Conservation (phyloP, 2,797 vertebrate genomes). For the Myiotriccus ornatus region DNA sequence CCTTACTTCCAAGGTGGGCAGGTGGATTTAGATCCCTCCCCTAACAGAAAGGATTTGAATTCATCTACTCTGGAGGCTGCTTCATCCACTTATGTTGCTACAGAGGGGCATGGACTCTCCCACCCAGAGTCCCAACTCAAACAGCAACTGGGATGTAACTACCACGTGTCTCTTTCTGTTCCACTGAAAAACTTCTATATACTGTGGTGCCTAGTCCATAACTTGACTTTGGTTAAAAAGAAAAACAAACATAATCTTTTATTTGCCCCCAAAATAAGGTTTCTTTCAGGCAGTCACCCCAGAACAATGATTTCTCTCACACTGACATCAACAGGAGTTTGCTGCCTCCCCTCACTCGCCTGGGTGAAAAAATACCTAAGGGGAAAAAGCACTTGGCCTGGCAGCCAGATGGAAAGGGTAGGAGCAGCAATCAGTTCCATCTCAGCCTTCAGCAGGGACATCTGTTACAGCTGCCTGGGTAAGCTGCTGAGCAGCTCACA, state of each 20-base stretch:
- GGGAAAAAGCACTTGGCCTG: background rate
- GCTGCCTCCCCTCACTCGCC: background rate
- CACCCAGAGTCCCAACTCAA: background rate
- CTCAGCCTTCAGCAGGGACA: background rate
- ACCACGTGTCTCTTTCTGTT: accelerated
- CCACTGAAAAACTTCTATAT: background rate
- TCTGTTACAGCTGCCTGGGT: background rate
- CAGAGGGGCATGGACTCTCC: background rate
- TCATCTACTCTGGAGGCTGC: background rate
- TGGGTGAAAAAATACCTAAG: background rate
- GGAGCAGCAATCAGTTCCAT: background rate
- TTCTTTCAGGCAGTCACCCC: background rate
- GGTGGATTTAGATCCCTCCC: background rate
- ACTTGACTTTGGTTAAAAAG: background rate
- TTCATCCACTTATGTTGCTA: background rate
- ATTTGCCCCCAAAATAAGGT: background rate
- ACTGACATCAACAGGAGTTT: background rate
- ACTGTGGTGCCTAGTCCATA: background rate
- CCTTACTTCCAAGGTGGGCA: background rate
- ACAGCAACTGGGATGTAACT: background rate
- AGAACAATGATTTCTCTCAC: background rate
- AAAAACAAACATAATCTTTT: background rate
- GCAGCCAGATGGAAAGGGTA: background rate
- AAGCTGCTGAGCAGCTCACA: background rate
- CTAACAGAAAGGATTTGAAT: background rate